These are phyloP conservation scores for Lutraria lutraria DNA, from an alignment of 2,888 invertebrate genomes.

Conservation along the genomic window DNA sequence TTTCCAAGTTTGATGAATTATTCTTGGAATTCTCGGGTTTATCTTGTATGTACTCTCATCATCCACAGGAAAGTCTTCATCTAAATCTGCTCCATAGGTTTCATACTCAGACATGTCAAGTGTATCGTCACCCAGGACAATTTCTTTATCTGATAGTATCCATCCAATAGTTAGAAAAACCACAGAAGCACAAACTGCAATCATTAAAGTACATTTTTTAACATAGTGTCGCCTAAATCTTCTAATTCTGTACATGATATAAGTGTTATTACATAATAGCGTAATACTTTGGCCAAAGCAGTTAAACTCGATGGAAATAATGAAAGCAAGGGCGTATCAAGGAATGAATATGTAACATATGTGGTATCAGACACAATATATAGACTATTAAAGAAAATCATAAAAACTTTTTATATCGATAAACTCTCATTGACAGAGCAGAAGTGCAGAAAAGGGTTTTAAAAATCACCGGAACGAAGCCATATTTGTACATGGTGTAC, in stretches of 20 bases:
- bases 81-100: conserved; percentile 44
- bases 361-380: too few relatives aligned
- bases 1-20: conserved; percentile 83
- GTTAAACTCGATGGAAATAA: neutral
- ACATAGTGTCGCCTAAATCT: neutral
- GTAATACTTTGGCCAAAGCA: neutral
- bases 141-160: conserved; percentile 21
- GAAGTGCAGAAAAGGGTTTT: too few relatives aligned
- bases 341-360: neutral
- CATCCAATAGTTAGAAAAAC: neutral
- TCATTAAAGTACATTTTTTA: neutral
- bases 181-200: neutral
- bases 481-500: too few relatives aligned
- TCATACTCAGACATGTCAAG: conserved; percentile 36
- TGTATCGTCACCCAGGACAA: conserved; percentile 32
- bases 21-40: conserved; percentile 71
- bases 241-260: neutral
- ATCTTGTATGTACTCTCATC: conserved; percentile 29
- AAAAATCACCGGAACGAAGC: too few relatives aligned
- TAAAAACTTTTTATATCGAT: too few relatives aligned
- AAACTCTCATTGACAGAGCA: too few relatives aligned
- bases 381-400: too few relatives aligned
- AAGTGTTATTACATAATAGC: neutral
- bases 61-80: conserved; percentile 70
- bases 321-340: neutral